Percentiles rank a stretch among this genome's conserved stretches.
phyloP scores from a whole-genome alignment of 1,140 invertebrate species.

The Wiebesia pumilae region DNA sequence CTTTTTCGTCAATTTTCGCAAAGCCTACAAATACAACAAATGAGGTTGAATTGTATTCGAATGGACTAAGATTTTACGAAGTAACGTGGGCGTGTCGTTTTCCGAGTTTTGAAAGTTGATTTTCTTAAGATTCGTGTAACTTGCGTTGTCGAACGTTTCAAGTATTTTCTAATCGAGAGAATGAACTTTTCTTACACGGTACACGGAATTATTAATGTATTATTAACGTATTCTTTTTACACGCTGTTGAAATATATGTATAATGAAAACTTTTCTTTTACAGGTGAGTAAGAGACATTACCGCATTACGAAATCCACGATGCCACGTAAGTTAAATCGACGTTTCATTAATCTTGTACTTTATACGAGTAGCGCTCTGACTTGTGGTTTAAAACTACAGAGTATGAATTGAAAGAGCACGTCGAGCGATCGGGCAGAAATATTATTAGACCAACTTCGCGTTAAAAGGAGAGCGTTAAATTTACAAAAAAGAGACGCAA shows the following conservation, averaged over 20 bases:
- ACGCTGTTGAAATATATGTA: neutral
- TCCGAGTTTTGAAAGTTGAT: neutral
- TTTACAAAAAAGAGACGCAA: neutral
- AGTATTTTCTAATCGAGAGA: too few relatives aligned
- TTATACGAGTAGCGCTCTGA: too few relatives aligned
- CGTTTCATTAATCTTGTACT: neutral
- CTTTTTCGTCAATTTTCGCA: neutral
- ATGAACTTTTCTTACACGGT: too few relatives aligned
- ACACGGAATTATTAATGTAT: neutral
- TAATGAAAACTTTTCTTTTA: slow-evolving; percentile 35
- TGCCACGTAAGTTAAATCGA: slow-evolving; percentile 2
- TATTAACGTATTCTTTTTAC: neutral
- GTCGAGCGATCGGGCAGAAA: neutral
- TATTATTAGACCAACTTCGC: too few relatives aligned
- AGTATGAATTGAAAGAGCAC: neutral
- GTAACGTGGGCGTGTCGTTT: neutral
- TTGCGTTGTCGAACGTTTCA: too few relatives aligned
- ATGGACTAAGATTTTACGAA: neutral
- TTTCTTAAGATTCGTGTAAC: too few relatives aligned
- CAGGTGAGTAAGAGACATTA: slow-evolving; percentile 34
- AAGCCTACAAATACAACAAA: neutral
- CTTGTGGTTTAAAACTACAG: neutral
- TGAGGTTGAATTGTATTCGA: neutral
- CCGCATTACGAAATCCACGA: neutral
- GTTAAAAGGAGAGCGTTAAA: neutral